Evolutionary conservation across 1,140 invertebrate genomes (phyloP).

Genomic region (Atta texana): DNA sequence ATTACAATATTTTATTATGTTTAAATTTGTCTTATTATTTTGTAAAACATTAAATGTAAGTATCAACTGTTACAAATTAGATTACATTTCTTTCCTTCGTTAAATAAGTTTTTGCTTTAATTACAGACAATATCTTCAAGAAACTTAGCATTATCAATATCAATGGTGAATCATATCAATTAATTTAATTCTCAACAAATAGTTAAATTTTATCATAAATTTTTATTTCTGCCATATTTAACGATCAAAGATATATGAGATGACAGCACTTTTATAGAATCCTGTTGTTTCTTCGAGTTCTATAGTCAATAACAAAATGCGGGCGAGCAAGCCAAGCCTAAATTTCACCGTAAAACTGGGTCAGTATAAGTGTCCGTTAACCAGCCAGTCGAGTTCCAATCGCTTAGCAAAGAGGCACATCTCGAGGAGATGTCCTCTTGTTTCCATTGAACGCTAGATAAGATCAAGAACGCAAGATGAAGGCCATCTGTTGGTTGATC

Average conservation of each 20-base stretch:
- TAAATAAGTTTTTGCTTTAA: not conserved
- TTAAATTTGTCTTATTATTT: not conserved
- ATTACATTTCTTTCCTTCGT: not conserved
- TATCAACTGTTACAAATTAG: not conserved
- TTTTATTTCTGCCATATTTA: not conserved
- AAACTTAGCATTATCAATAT: not conserved
- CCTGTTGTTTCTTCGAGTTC: not conserved
- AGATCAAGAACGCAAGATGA: constrained; percentile 59
- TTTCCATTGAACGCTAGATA: not conserved
- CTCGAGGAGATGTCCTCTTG: constrained; percentile 59
- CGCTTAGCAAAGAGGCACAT: constrained; percentile 56
- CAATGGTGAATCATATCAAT: not conserved
- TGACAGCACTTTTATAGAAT: not conserved
- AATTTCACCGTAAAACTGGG: constrained; percentile 82
- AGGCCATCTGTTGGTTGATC: constrained; percentile 19
- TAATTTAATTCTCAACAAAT: too few species aligned
- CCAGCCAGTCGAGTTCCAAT: constrained; percentile 74
- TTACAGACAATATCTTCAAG: not conserved
- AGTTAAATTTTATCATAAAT: too few species aligned
- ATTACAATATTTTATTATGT: not conserved
- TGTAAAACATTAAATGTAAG: constrained; percentile 9
- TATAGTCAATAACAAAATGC: constrained; percentile 46
- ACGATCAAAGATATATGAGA: not conserved
- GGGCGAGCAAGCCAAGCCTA: constrained; percentile 66
- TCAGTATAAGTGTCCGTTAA: constrained; percentile 73